Percentiles rank a stretch among this genome's conserved stretches.
Conservation (phyloP, 64 coral and sea anemone genomes). For the Montipora cactus region DNA sequence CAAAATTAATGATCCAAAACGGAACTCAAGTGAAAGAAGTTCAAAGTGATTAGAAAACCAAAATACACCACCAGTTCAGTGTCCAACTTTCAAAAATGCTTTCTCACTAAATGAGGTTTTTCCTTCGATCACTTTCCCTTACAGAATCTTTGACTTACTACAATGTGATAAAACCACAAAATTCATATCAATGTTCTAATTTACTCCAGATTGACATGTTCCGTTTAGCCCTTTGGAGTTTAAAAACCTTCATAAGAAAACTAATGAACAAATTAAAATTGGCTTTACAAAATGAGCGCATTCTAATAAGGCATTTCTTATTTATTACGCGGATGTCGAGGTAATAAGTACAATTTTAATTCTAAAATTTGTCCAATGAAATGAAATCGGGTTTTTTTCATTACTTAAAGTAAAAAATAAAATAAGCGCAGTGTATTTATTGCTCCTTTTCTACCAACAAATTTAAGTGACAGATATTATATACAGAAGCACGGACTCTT, state of each 20-base stretch:
- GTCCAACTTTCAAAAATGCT: not conserved
- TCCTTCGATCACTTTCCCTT: too few species aligned
- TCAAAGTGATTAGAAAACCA: slow-evolving; percentile 47
- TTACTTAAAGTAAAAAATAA: not conserved
- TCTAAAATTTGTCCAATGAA: slow-evolving; percentile 11
- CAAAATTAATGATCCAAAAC: slow-evolving; percentile 58
- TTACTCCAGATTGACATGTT: not conserved
- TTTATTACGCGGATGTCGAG: slow-evolving; percentile 43
- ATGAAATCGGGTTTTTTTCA: slow-evolving; percentile 10
- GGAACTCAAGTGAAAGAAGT: slow-evolving; percentile 31
- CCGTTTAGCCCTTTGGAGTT: not conserved
- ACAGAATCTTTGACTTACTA: too few species aligned
- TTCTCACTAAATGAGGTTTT: not conserved
- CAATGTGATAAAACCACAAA: not conserved
- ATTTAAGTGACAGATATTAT: not conserved
- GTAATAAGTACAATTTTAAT: slow-evolving; percentile 32
- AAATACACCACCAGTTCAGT: not conserved
- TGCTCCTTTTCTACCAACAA: not conserved
- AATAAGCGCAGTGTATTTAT: not conserved
- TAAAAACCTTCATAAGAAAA: not conserved
- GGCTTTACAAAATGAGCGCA: slow-evolving; percentile 40
- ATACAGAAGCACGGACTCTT: too few species aligned
- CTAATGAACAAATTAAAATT: slow-evolving; percentile 25
- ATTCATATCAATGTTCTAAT: not conserved
- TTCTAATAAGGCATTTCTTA: slow-evolving; percentile 31